phyloP scores from a whole-genome alignment of 2,113 vertebrate species.

The Chaetorhynchus papuensis region DNA sequence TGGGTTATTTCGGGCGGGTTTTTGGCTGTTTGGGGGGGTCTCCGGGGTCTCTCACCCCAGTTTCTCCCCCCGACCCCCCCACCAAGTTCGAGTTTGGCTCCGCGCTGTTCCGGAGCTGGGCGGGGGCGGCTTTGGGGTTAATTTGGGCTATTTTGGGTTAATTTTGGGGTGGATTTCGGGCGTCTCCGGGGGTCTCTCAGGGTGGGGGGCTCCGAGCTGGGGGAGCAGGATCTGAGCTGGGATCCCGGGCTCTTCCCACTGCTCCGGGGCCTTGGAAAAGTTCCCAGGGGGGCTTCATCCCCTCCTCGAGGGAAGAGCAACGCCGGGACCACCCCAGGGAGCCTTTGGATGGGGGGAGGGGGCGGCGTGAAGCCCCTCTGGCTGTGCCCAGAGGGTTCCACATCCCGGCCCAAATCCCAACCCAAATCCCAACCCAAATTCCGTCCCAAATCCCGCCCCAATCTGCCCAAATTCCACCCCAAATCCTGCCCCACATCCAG shows the following conservation, averaged over 20 bases:
- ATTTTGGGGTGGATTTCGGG: too few relatives aligned
- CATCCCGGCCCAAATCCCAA: neutral
- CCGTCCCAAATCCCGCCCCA: neutral
- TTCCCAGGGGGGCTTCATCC: neutral
- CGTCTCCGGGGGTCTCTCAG: too few relatives aligned
- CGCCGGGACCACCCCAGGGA: neutral
- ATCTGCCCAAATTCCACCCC: neutral
- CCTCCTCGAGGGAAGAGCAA: neutral
- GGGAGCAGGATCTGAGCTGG: neutral
- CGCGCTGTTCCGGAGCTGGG: too few relatives aligned
- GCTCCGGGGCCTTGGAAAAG: neutral
- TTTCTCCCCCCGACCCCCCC: too few relatives aligned
- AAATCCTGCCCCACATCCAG: too few relatives aligned
- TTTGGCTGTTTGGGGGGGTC: too few relatives aligned
- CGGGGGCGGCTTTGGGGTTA: too few relatives aligned
- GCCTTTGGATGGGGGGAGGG: too few relatives aligned
- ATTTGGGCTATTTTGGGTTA: too few relatives aligned
- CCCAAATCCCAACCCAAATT: neutral
- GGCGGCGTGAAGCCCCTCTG: neutral
- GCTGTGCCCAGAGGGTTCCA: neutral
- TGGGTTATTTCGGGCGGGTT: too few relatives aligned
- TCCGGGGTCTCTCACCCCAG: too few relatives aligned
- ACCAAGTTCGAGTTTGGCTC: too few relatives aligned
- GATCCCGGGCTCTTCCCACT: neutral
- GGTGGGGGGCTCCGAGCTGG: neutral